Conservation (phyloP, 2,888 invertebrate species). For the Ditula angustiorana region DNA sequence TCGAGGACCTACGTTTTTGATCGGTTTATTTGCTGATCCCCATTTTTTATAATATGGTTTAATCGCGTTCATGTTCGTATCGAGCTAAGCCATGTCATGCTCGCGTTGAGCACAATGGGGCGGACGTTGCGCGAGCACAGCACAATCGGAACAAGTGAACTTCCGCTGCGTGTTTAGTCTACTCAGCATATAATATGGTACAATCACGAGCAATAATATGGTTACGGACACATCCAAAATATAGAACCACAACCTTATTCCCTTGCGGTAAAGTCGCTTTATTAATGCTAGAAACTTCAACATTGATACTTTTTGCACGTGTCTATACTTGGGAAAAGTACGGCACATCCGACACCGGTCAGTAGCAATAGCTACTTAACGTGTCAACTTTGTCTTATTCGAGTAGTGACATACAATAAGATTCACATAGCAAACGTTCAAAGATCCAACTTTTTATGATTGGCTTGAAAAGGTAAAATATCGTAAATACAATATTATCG, state of each 20-base stretch:
- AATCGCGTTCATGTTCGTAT: conserved; percentile 42
- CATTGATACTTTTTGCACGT: not conserved
- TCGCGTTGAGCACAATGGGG: conserved; percentile 61
- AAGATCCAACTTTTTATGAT: too few relatives aligned
- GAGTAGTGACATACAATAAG: too few relatives aligned
- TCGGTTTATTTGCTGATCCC: not conserved
- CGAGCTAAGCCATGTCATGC: conserved; percentile 50
- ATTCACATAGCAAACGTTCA: too few relatives aligned
- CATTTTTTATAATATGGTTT: conserved; percentile 5
- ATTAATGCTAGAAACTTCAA: not conserved
- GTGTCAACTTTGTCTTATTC: not conserved
- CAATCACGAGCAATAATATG: not conserved
- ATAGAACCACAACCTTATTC: not conserved
- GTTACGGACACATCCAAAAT: not conserved
- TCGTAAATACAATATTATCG: too few relatives aligned
- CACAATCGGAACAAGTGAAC: conserved; percentile 68
- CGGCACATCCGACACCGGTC: not conserved
- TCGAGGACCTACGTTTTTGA: conserved; percentile 1
- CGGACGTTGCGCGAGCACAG: conserved; percentile 70
- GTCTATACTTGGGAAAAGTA: not conserved
- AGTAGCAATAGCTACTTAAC: too few relatives aligned
- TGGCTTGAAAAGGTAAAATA: too few relatives aligned
- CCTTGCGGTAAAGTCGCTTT: not conserved
- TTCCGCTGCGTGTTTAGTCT: conserved; percentile 58
- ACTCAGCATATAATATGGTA: conserved; percentile 36